Percentiles rank a stretch among this genome's conserved stretches.
These are phyloP conservation scores for Drosophila meridiana DNA, from an alignment of 2,888 invertebrate species.

Conservation along the genomic window DNA sequence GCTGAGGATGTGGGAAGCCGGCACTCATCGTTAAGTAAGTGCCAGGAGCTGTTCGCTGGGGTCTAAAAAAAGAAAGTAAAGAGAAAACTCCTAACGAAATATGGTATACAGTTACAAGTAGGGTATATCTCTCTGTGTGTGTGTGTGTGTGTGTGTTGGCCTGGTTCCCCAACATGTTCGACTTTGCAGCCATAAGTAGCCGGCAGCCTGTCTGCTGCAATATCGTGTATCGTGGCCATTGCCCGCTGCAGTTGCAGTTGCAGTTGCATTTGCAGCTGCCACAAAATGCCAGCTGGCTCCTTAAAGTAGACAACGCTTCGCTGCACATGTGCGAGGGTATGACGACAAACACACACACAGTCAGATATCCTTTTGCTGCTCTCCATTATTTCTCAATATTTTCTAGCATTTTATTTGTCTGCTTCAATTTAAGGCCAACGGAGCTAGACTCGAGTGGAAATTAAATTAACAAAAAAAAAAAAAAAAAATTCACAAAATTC, in stretches of 20 bases:
- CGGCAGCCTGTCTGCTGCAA: conserved; percentile 65
- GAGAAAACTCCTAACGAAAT: conserved; percentile 59
- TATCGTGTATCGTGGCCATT: conserved; percentile 47
- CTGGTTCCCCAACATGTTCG: conserved; percentile 43
- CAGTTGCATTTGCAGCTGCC: conserved; percentile 26
- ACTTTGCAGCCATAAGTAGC: conserved; percentile 68
- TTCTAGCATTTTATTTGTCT: conserved; percentile 68
- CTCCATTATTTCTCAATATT: conserved; percentile 61
- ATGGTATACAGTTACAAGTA: conserved; percentile 39
- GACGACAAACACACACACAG: neutral
- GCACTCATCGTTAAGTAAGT: conserved; percentile 75
- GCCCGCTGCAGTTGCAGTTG: conserved; percentile 25
- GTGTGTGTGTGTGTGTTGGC: conserved; percentile 39
- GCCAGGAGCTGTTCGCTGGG: conserved; percentile 66
- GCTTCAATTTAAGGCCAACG: conserved; percentile 45
- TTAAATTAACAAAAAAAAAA: conserved; percentile 65
- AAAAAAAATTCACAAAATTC: conserved; percentile 30
- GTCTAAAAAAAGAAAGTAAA: conserved; percentile 41
- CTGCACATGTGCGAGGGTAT: conserved; percentile 53
- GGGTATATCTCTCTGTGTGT: conserved; percentile 13
- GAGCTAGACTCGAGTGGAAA: conserved; percentile 40
- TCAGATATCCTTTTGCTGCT: conserved; percentile 29
- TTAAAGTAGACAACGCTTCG: conserved; percentile 53
- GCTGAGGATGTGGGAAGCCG: conserved; percentile 12
- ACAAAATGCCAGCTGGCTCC: conserved; percentile 34